Evolutionary conservation across 2,113 vertebrate species (phyloP).

Genomic region (Neotoma lepida): DNA sequence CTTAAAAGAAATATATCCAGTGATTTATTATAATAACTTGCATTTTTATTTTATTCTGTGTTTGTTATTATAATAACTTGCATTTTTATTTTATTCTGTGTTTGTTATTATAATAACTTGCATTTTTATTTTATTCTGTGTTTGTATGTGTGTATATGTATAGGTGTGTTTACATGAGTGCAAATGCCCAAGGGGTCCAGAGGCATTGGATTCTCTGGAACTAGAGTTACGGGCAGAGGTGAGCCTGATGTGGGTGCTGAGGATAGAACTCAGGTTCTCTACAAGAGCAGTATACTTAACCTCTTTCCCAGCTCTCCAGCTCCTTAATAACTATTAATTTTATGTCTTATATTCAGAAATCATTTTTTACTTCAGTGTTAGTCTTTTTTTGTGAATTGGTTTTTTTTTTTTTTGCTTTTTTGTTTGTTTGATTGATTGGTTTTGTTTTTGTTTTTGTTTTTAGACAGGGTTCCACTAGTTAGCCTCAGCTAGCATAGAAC

Average conservation of each 20-base stretch:
- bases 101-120: slow-evolving; percentile 35
- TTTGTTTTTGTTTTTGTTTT: not conserved
- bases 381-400: too few relatives aligned
- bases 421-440: not conserved
- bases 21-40: slow-evolving; percentile 33
- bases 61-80: slow-evolving; percentile 35
- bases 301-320: not conserved
- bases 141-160: not conserved
- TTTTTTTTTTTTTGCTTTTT: not conserved
- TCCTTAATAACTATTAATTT: not conserved
- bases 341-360: slow-evolving; percentile 8
- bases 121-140: not conserved
- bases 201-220: not conserved
- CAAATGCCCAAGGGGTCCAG: not conserved
- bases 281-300: not conserved
- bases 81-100: slow-evolving; percentile 2
- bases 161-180: too few relatives aligned
- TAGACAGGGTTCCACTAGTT: not conserved
- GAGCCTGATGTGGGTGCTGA: not conserved
- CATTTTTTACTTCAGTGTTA: not conserved
- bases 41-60: slow-evolving; percentile 2
- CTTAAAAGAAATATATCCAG: not conserved
- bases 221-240: not conserved
- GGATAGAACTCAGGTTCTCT: not conserved
- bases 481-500: not conserved